These are phyloP conservation scores for Meliscaeva auricollis DNA, from an alignment of 2,888 invertebrate genomes.

Conservation along the genomic window DNA sequence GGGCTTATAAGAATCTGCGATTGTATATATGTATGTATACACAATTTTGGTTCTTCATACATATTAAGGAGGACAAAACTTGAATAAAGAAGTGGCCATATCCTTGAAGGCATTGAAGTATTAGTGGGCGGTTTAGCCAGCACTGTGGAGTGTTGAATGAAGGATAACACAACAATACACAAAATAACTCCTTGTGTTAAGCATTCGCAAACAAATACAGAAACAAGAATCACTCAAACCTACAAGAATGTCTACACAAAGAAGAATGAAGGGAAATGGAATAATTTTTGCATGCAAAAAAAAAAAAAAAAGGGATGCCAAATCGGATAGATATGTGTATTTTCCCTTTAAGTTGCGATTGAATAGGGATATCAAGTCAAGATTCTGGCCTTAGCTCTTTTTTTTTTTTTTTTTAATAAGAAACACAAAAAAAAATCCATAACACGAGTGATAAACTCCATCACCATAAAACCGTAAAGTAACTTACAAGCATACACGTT, in stretches of 20 bases:
- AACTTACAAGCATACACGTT: too few species aligned
- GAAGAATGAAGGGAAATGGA: neutral
- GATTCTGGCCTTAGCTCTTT: neutral
- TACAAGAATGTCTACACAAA: constrained; percentile 13
- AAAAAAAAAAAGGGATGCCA: constrained; percentile 7
- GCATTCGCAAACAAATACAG: constrained; percentile 60
- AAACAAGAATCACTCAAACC: constrained; percentile 30
- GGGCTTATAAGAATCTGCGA: constrained; percentile 35
- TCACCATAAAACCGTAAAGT: too few species aligned
- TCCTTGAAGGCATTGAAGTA: constrained; percentile 54
- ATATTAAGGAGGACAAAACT: constrained; percentile 20
- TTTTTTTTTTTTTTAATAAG: too few species aligned
- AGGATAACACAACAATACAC: constrained; percentile 51
- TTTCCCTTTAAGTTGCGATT: constrained; percentile 3
- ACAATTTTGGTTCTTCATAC: constrained; percentile 9
- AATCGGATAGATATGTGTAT: constrained; percentile 13
- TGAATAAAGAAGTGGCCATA: constrained; percentile 46
- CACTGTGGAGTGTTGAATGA: constrained; percentile 32
- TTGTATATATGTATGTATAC: neutral
- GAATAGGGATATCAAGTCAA: constrained; percentile 8
- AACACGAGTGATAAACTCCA: too few species aligned
- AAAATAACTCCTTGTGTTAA: constrained; percentile 66
- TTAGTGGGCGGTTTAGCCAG: constrained; percentile 24
- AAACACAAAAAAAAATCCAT: too few species aligned
- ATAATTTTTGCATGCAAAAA: neutral